Base-by-base conservation (phyloP, 2,797 vertebrate species). In the Heliangelus exortis region DNA sequence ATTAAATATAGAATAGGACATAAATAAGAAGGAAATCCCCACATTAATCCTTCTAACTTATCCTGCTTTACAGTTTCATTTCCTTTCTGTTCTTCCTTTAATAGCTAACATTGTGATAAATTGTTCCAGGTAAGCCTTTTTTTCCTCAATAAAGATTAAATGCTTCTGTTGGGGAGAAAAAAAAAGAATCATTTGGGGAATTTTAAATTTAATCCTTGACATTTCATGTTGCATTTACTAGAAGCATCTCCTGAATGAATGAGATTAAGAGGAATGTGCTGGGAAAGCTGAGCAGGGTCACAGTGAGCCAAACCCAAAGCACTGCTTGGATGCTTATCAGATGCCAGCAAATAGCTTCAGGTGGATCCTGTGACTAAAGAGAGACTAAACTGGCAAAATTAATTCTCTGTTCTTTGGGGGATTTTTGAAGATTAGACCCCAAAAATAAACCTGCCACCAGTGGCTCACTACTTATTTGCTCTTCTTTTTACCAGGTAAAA, bases 41-140 rank as follows among this genome's bases (percentile, higher is more conserved):
- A 59, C 43, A 73, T 54, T 54, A 43, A 77, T 7, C 29, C 16
- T 71, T 78, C 28, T 36, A 3, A 26, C 36, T 48, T 4, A 2
- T 78, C 57, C 75, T 81, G 57, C 34, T 87, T 91, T 79, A 31
- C 17, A 62, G 45, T 15, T 50, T 26, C 33, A 34, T 45, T 89
- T 47, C 73, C 87, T 87, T 65, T 76, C 71, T 61, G 16, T 61
- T 63, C 89, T 94, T 55, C 68, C 34, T 59, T 76, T 45, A 54
- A 51, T 12, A 80, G 22, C 48, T 3, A 7, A 59, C 48, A 57
- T 47, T 20, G 69, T 33, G 80, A 95, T 79, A 91, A 95, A 93
- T 90, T 86, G 72, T 50, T 90, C 87, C 93, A 97, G 90, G 86
- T 75, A 92, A 77, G 57, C 0, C 10, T 51, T 91, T 95, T 69